Conservation (phyloP, 1,140 invertebrate genomes). For the Akabosia matsudoensis region DNA sequence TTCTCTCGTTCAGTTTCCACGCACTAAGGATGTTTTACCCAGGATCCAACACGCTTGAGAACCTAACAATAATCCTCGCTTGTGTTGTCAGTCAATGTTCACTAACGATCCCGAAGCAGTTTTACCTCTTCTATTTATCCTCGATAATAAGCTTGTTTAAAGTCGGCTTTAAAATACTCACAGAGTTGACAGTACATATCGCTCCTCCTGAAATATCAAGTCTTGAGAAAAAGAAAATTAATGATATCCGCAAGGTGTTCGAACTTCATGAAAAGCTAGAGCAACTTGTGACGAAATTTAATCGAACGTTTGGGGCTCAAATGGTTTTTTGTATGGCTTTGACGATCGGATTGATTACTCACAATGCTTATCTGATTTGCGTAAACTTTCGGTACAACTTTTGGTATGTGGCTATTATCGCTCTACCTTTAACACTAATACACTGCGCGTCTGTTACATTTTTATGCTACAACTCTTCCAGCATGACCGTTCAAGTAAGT, state of each 20-base stretch:
- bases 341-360: neutral
- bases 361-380: neutral
- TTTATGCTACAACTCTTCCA: neutral
- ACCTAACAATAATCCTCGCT: neutral
- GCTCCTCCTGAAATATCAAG: too few relatives aligned
- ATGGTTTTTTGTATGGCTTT: neutral
- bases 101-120: neutral
- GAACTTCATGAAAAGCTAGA: neutral
- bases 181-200: too few relatives aligned
- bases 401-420: neutral
- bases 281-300: neutral
- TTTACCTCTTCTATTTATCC: neutral
- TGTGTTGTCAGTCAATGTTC: neutral
- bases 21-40: neutral
- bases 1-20: neutral
- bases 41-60: neutral
- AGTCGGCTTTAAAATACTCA: neutral
- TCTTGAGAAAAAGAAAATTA: neutral
- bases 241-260: neutral
- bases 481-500: neutral
- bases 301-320: neutral
- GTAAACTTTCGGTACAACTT: neutral
- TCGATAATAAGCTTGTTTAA: neutral
- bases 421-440: neutral
- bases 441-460: neutral